Percentiles rank a stretch among this genome's conserved stretches.
These are phyloP conservation scores for Centropristis striata DNA, from an alignment of 2,113 vertebrate genomes.

Conservation along the genomic window DNA sequence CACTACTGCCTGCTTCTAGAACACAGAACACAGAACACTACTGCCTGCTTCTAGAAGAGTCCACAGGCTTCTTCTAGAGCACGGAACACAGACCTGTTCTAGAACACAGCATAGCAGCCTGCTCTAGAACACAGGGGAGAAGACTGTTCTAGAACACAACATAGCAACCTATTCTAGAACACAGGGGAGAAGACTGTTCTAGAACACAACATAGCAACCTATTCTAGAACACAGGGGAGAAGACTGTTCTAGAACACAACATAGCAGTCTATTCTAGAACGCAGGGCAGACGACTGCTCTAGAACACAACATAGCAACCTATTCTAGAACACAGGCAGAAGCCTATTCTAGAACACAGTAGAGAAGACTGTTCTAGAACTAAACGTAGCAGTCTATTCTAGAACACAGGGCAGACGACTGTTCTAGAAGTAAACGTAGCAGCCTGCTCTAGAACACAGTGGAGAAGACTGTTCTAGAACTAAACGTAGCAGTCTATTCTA, in stretches of 20 bases:
- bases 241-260: neutral
- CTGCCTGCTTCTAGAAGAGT: constrained; percentile 59
- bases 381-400: neutral
- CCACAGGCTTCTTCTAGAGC: constrained; percentile 32
- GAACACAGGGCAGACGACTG: neutral
- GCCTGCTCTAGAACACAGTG: neutral
- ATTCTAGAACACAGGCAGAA: neutral
- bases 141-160: constrained; percentile 32
- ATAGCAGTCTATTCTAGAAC: neutral
- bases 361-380: neutral
- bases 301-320: neutral
- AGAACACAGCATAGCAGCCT: constrained; percentile 17
- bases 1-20: constrained; percentile 95
- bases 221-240: neutral
- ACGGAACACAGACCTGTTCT: constrained; percentile 71
- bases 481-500: neutral
- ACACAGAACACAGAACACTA: constrained; percentile 81
- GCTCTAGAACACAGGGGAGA: constrained; percentile 22
- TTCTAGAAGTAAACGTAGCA: neutral
- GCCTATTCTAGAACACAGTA: neutral
- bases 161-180: neutral
- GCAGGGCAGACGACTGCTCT: neutral
- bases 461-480: neutral
- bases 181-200: neutral
- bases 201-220: neutral